A percentile compares a stretch with the other conserved stretches of the same genome.
Evolutionary conservation across 2,797 vertebrate species (phyloP).

Genomic region (Centroberyx gerrardi): DNA sequence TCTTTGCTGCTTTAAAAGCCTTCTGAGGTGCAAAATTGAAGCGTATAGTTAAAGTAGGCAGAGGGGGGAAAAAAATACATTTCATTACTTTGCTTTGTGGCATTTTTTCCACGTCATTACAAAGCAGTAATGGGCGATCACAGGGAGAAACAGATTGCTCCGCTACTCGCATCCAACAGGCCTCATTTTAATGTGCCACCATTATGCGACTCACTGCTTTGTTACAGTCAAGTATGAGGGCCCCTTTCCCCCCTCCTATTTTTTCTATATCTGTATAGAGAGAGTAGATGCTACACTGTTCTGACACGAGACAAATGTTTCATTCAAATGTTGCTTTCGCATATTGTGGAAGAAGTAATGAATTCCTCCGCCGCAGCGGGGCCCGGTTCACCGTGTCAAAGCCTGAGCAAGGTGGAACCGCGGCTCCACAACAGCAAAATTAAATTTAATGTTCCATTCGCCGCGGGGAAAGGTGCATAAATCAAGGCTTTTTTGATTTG

Average conservation of each 20-base stretch:
- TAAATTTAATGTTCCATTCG: constrained; percentile 98
- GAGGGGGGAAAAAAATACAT: constrained; percentile 66
- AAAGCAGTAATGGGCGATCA: constrained; percentile 74
- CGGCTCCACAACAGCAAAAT: constrained; percentile 92
- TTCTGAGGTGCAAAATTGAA: constrained; percentile 43
- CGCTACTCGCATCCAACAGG: constrained; percentile 76
- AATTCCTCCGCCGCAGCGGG: constrained; percentile 89
- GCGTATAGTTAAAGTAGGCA: constrained; percentile 65
- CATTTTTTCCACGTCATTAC: constrained; percentile 75
- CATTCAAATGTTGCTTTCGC: constrained; percentile 98
- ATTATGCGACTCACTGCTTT: constrained; percentile 74
- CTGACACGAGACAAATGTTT: constrained; percentile 99
- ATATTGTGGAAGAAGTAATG: constrained; percentile 97
- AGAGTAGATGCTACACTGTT: constrained; percentile 88
- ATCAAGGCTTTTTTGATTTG: constrained; percentile 97
- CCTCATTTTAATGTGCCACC: constrained; percentile 83
- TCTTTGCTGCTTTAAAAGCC: constrained; percentile 37
- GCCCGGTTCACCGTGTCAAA: constrained; percentile 93
- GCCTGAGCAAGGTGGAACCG: constrained; percentile 81
- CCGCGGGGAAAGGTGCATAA: constrained; percentile 92
- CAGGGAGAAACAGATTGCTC: constrained; percentile 82
- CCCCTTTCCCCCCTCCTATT: constrained; percentile 52
- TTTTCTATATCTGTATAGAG: constrained; percentile 76
- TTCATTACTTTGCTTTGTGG: constrained; percentile 77
- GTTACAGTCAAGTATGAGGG: constrained; percentile 78